Conservation (phyloP, 1,140 invertebrate species). For the Lordiphosa mommai region DNA sequence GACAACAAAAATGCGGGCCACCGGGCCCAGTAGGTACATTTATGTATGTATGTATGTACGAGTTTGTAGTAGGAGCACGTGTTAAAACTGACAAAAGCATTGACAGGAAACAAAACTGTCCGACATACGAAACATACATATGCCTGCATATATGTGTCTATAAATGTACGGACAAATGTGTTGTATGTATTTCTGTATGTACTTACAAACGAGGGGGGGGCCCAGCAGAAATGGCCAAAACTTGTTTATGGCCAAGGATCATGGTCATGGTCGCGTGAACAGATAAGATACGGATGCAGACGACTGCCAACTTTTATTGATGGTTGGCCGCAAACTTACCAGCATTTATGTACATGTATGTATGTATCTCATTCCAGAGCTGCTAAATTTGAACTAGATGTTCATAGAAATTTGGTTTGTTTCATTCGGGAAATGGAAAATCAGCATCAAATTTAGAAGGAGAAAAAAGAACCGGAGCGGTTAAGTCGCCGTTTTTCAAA, state of each 20-base stretch:
- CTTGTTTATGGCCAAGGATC: conserved; percentile 41
- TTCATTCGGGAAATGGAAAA: no score
- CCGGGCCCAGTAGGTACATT: neutral
- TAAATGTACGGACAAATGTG: no score
- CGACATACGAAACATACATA: conserved; percentile 6
- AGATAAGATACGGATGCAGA: conserved; percentile 44
- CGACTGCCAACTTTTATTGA: conserved; percentile 55
- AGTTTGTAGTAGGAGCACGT: conserved; percentile 9
- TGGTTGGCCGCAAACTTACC: conserved; percentile 41
- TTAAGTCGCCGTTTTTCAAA: no score
- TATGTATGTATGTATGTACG: conserved; percentile 2
- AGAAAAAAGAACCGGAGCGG: no score
- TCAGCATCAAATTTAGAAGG: no score
- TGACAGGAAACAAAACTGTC: conserved; percentile 53
- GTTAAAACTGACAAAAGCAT: conserved; percentile 45
- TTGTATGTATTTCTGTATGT: conserved; percentile 10
- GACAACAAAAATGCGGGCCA: conserved; percentile 38
- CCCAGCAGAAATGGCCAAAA: conserved; percentile 6
- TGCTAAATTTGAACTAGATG: neutral
- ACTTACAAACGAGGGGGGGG: conserved; percentile 2
- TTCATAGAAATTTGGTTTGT: no score
- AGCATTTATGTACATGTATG: conserved; percentile 15
- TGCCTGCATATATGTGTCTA: no score
- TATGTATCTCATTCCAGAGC: neutral
- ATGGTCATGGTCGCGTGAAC: conserved; percentile 36